A percentile compares a stretch with the other conserved stretches of the same genome.
Conservation (phyloP, 2,113 vertebrate species). For the Neotoma lepida region DNA sequence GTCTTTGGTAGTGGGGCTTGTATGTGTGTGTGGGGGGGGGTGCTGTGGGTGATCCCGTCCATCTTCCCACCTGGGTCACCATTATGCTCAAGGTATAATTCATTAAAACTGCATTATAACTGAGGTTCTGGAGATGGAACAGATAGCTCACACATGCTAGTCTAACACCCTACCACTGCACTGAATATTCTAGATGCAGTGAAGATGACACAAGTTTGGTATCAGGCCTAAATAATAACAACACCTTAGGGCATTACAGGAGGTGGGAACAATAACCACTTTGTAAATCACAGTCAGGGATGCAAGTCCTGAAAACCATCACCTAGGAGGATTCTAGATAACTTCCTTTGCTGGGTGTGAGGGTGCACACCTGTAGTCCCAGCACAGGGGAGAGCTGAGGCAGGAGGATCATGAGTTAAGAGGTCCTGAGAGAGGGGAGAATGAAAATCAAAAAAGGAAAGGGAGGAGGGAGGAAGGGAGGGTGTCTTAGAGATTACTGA, state of each 20-base stretch:
- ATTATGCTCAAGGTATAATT: not conserved
- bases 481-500: not conserved
- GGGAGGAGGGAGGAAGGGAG: too few relatives aligned
- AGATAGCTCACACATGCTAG: not conserved
- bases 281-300: not conserved
- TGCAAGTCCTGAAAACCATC: slow-evolving; percentile 8
- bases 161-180: too few relatives aligned
- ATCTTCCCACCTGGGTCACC: not conserved
- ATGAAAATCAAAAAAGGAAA: not conserved
- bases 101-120: slow-evolving; percentile 18
- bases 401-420: not conserved
- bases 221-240: slow-evolving; percentile 14
- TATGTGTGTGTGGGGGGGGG: too few relatives aligned
- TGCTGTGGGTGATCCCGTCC: not conserved
- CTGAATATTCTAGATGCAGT: not conserved
- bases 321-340: not conserved
- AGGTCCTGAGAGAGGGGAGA: not conserved
- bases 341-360: too few relatives aligned
- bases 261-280: not conserved
- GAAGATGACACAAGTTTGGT: not conserved
- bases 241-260: slow-evolving; percentile 2
- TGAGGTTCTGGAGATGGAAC: not conserved
- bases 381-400: not conserved
- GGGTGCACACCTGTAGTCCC: not conserved
- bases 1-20: not conserved